Evolutionary conservation across 2,797 vertebrate genomes (phyloP).

Genomic region (Brachymystax lenok): DNA sequence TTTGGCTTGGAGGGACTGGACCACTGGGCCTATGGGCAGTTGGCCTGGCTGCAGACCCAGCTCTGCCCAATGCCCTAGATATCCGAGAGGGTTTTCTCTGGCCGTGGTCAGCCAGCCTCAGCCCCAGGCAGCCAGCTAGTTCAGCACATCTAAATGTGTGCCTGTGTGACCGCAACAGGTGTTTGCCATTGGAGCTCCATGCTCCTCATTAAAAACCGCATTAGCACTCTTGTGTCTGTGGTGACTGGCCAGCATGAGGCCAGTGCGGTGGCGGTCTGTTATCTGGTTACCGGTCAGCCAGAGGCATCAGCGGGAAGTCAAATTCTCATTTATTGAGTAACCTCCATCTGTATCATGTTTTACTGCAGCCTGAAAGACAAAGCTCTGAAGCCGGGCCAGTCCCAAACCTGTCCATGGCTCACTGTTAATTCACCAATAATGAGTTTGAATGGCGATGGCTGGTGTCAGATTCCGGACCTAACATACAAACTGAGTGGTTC

Average conservation of each 20-base stretch:
- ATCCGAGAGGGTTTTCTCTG: neutral
- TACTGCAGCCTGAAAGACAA: conserved; percentile 14
- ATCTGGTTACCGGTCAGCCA: conserved; percentile 17
- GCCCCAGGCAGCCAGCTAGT: neutral
- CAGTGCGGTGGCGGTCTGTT: neutral
- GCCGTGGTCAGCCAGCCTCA: neutral
- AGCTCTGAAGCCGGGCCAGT: neutral
- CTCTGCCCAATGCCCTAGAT: neutral
- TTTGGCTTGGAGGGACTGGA: neutral
- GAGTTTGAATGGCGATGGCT: conserved; percentile 2
- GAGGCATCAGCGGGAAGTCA: conserved; percentile 21
- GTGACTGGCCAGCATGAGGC: neutral
- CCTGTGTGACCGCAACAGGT: conserved; percentile 30
- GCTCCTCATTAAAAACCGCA: conserved; percentile 16
- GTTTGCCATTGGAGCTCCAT: neutral
- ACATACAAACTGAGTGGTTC: neutral
- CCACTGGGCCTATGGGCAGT: neutral
- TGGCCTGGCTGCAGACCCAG: neutral
- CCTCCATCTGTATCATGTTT: conserved; percentile 18
- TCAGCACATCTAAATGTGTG: conserved; percentile 16
- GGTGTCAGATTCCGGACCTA: neutral
- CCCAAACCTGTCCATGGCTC: conserved; percentile 16
- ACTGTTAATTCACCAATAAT: conserved; percentile 14
- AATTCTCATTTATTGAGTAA: conserved; percentile 40
- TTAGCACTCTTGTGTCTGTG: neutral